phyloP scores from a whole-genome alignment of 2,888 invertebrate species.

The Cinara cedri region DNA sequence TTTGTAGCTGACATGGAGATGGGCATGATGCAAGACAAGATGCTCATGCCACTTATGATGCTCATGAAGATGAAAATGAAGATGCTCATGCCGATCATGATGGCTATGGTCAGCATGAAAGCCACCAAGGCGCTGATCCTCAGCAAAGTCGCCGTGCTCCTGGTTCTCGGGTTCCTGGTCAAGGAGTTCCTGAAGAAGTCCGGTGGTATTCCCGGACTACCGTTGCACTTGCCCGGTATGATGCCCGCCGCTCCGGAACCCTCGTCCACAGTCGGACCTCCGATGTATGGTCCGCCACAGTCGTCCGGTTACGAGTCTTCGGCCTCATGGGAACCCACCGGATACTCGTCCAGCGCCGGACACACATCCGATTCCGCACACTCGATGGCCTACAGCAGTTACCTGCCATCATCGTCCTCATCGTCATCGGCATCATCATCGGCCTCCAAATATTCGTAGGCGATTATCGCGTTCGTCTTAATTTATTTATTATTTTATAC shows the following conservation, averaged over 20 bases:
- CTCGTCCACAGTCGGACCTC: slow-evolving; percentile 63
- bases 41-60: slow-evolving; percentile 78
- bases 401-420: slow-evolving; percentile 69
- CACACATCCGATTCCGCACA: slow-evolving; percentile 59
- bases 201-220: slow-evolving; percentile 63
- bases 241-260: slow-evolving; percentile 14
- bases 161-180: slow-evolving; percentile 81
- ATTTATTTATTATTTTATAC: not conserved
- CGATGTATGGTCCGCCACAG: slow-evolving; percentile 71
- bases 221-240: slow-evolving; percentile 53
- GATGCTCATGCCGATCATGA: slow-evolving; percentile 80
- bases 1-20: slow-evolving; percentile 69
- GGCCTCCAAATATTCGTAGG: slow-evolving; percentile 1
- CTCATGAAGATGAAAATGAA: slow-evolving; percentile 84
- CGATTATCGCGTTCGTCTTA: not conserved
- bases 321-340: slow-evolving; percentile 55
- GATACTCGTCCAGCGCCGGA: not conserved
- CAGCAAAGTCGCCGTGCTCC: slow-evolving; percentile 80
- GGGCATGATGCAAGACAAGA: slow-evolving; percentile 76
- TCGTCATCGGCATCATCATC: slow-evolving; percentile 65
- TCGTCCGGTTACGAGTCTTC: slow-evolving; percentile 53
- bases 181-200: slow-evolving; percentile 80
- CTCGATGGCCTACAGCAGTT: slow-evolving; percentile 62
- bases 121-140: slow-evolving; percentile 82
- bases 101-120: slow-evolving; percentile 79